These are phyloP conservation scores for Enteromius paludinosus DNA, from an alignment of 2,797 vertebrate genomes.

Conservation along the genomic window DNA sequence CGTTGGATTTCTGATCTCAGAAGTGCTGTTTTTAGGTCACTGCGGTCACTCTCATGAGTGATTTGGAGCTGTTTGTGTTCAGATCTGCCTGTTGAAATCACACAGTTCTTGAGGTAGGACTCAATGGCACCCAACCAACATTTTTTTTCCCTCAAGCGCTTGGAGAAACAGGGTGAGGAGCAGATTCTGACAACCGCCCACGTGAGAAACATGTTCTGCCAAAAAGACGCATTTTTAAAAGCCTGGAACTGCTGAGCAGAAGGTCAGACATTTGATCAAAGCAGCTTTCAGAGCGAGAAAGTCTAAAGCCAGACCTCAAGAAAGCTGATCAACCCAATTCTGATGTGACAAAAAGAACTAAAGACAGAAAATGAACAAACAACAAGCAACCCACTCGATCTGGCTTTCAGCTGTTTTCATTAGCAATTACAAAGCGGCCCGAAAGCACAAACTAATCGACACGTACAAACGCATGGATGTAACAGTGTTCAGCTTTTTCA, in stretches of 20 bases:
- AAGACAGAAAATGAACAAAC: slow-evolving; percentile 41
- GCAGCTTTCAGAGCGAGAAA: slow-evolving; percentile 23
- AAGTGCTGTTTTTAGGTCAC: slow-evolving; percentile 9
- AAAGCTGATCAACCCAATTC: slow-evolving; percentile 38
- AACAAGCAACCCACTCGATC: slow-evolving; percentile 41
- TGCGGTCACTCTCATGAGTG: slow-evolving; percentile 14
- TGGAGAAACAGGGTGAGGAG: slow-evolving; percentile 72
- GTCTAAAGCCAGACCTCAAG: slow-evolving; percentile 28
- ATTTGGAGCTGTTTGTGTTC: slow-evolving; percentile 27
- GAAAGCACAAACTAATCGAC: not conserved
- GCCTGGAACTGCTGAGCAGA: slow-evolving; percentile 62
- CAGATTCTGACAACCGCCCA: slow-evolving; percentile 83
- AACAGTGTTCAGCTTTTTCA: not conserved
- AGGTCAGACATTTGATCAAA: slow-evolving; percentile 59
- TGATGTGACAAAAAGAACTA: slow-evolving; percentile 46
- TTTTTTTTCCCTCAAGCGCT: slow-evolving; percentile 10
- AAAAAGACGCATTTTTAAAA: slow-evolving; percentile 75
- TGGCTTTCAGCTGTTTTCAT: not conserved
- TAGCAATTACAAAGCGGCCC: not conserved
- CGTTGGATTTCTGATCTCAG: not conserved
- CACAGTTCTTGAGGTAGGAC: slow-evolving; percentile 45
- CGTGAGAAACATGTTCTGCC: slow-evolving; percentile 83
- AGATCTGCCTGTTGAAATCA: slow-evolving; percentile 39
- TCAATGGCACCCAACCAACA: slow-evolving; percentile 34
- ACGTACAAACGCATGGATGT: not conserved